A percentile compares a stretch with the other conserved stretches of the same genome.
These are phyloP conservation scores for Meliscaeva auricollis DNA, from an alignment of 2,888 invertebrate genomes.

Conservation along the genomic window DNA sequence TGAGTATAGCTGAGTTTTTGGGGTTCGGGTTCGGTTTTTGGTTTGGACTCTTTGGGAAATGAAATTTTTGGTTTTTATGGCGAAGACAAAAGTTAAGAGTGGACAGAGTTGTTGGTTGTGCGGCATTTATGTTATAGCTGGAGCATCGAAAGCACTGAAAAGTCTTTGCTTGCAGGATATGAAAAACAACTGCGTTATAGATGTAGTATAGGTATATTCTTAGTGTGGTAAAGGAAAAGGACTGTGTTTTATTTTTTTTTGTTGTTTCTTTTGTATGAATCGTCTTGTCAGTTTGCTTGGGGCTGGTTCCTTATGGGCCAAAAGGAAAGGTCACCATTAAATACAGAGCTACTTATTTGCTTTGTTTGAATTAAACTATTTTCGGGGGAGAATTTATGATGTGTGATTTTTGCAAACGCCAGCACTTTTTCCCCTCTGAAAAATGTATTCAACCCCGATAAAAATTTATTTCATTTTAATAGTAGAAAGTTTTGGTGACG, in stretches of 20 bases:
- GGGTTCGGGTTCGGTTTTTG: slow-evolving; percentile 21
- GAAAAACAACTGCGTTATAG: slow-evolving; percentile 46
- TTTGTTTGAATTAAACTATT: slow-evolving; percentile 69
- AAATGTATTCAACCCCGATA: background rate
- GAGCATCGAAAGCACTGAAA: slow-evolving; percentile 2
- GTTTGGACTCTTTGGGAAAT: slow-evolving; percentile 74
- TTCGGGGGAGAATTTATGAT: slow-evolving; percentile 42
- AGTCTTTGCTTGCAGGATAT: slow-evolving; percentile 55
- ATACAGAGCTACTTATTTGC: slow-evolving; percentile 72
- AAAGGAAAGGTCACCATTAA: slow-evolving; percentile 55
- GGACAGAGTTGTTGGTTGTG: slow-evolving; percentile 71
- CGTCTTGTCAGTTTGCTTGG: slow-evolving; percentile 46
- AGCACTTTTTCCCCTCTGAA: slow-evolving; percentile 14
- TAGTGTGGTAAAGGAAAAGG: slow-evolving; percentile 19
- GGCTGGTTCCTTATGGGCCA: slow-evolving; percentile 53
- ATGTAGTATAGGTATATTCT: background rate
- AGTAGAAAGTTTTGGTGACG: background rate
- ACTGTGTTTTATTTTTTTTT: slow-evolving; percentile 27
- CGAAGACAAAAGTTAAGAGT: slow-evolving; percentile 75
- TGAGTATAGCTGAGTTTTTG: background rate
- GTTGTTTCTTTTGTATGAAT: slow-evolving; percentile 23
- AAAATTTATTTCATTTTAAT: slow-evolving; percentile 26
- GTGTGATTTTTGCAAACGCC: slow-evolving; percentile 78
- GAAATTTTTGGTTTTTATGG: slow-evolving; percentile 76
- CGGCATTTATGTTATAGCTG: slow-evolving; percentile 64